A percentile compares a stretch with the other conserved stretches of the same genome.
phyloP scores from a whole-genome alignment of 2,113 vertebrate species.

The Heterochromis multidens region DNA sequence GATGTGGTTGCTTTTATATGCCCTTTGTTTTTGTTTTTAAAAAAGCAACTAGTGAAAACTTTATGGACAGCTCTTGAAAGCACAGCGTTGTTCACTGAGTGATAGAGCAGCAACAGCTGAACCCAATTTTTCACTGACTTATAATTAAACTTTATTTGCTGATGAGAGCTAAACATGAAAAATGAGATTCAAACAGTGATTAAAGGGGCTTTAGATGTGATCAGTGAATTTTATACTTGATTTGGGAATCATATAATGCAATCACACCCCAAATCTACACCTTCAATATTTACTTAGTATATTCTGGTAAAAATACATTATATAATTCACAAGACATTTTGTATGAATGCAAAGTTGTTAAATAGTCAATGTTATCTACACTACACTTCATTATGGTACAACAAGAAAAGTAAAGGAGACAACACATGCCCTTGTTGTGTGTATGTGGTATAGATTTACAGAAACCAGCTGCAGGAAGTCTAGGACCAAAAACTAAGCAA shows the following conservation, averaged over 20 bases:
- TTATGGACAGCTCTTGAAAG: background rate
- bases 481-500: background rate
- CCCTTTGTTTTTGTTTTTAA: background rate
- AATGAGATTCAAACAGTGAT: background rate
- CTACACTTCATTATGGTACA: background rate
- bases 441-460: background rate
- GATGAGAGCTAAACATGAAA: background rate
- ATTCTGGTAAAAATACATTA: background rate
- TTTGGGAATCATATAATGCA: background rate
- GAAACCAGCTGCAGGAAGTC: background rate
- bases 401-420: background rate
- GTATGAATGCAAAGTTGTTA: background rate
- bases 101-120: background rate
- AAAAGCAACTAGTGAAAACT: background rate
- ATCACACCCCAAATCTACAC: background rate
- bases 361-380: background rate
- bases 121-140: background rate
- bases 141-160: too few species aligned
- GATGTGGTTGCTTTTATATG: background rate
- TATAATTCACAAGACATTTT: background rate
- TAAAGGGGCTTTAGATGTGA: background rate
- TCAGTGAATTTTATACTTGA: background rate
- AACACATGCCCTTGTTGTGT: background rate
- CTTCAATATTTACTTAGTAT: fast-evolving
- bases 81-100: background rate